phyloP scores from a whole-genome alignment of 2,113 vertebrate genomes.

The Tachuris rubrigastra region DNA sequence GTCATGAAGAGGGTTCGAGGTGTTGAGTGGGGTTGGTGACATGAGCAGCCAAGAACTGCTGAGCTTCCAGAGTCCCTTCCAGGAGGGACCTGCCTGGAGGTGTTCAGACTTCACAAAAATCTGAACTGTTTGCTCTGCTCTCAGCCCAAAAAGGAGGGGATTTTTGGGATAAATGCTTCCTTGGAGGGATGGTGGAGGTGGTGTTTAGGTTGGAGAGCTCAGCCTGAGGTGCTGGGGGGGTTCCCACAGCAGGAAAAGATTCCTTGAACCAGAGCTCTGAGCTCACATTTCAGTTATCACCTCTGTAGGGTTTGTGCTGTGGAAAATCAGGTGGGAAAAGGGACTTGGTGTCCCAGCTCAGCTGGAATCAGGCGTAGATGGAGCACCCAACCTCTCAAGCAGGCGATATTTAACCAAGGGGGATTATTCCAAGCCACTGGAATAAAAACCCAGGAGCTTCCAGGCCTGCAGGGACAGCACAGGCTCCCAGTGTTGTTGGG shows the following conservation, averaged over 20 bases:
- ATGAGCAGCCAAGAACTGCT: background rate
- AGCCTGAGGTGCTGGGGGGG: background rate
- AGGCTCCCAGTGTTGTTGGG: accelerated
- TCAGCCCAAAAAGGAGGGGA: background rate
- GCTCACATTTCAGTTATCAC: accelerated
- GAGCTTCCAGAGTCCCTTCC: background rate
- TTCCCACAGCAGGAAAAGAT: background rate
- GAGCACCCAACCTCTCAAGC: background rate
- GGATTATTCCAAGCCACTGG: background rate
- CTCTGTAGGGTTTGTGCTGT: accelerated
- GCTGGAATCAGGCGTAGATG: background rate
- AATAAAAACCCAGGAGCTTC: background rate
- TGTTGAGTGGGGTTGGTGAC: background rate
- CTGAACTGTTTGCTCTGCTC: background rate
- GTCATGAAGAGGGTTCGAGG: constrained; percentile 28
- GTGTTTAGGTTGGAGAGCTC: accelerated
- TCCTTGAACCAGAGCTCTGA: background rate
- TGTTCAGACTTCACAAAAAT: background rate
- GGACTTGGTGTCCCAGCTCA: background rate
- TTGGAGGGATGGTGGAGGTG: accelerated
- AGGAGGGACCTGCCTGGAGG: background rate
- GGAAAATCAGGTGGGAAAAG: background rate
- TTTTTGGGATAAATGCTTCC: background rate
- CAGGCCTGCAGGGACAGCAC: background rate
- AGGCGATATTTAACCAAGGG: background rate